A percentile compares a stretch with the other conserved stretches of the same genome.
Conservation (phyloP, 2,888 invertebrate species). For the Tachystola acroxantha region DNA sequence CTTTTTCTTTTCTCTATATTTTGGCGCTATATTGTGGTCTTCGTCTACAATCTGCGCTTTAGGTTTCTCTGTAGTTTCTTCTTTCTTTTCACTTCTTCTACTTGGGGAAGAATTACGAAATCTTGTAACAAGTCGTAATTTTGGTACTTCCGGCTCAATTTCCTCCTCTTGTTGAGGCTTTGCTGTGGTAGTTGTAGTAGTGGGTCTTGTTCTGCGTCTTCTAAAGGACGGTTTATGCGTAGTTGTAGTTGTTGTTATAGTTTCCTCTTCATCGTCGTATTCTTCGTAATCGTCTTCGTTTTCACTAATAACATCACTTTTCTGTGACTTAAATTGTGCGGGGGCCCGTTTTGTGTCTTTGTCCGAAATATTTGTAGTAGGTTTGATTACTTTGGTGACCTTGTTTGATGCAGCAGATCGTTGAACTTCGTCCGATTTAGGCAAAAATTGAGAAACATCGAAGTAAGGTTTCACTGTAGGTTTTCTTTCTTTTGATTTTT, state of each 20-base stretch:
- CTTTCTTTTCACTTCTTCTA: constrained; percentile 17
- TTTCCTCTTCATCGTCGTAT: constrained; percentile 27
- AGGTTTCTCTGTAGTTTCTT: constrained; percentile 12
- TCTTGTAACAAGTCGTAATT: constrained; percentile 48
- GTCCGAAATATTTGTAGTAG: constrained; percentile 21
- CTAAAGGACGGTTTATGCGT: constrained; percentile 37
- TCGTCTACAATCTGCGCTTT: constrained; percentile 5
- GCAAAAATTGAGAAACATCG: constrained; percentile 36
- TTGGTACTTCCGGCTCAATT: constrained; percentile 28
- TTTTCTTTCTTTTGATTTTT: constrained; percentile 17
- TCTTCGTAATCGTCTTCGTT: constrained; percentile 17
- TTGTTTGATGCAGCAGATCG: constrained; percentile 41
- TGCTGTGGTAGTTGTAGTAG: constrained; percentile 29
- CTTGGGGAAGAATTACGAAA: constrained; percentile 39
- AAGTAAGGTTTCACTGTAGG: constrained; percentile 27
- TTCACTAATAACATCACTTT: constrained; percentile 10
- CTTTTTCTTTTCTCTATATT: constrained; percentile 61
- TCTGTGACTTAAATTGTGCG: not conserved
- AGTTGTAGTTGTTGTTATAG: constrained; percentile 33
- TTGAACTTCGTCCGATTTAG: constrained; percentile 29
- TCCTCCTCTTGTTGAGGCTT: constrained; percentile 23
- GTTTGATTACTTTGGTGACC: constrained; percentile 33
- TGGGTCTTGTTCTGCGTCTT: constrained; percentile 25
- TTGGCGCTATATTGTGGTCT: constrained; percentile 26
- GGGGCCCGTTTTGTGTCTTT: constrained; percentile 7